Evolutionary conservation across 2,797 vertebrate genomes (phyloP).

Genomic region (Rhinoraja longicauda): DNA sequence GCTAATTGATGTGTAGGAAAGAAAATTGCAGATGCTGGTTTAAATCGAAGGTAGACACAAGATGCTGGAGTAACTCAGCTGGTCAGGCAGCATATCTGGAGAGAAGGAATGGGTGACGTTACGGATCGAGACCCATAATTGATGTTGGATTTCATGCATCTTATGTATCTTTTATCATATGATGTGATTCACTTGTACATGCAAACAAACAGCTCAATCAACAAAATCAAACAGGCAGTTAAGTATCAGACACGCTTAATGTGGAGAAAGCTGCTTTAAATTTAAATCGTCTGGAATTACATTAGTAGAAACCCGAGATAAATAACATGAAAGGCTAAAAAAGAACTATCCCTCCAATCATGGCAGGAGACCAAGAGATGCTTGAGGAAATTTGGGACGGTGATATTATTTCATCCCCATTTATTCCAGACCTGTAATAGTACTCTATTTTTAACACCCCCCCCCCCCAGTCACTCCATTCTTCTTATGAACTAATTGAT

Average conservation of each 20-base stretch:
- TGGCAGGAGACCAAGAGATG: background rate
- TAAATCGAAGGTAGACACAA: no score
- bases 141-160: background rate
- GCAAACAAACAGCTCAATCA: background rate
- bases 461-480: background rate
- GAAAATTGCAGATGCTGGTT: no score
- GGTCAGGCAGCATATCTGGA: no score
- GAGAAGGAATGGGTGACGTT: no score
- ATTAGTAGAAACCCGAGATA: background rate
- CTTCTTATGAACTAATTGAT: background rate
- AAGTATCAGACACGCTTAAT: background rate
- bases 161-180: background rate
- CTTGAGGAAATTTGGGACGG: background rate
- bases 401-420: background rate
- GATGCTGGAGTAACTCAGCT: no score
- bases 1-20: background rate
- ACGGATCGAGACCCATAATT: no score
- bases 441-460: background rate
- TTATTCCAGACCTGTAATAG: background rate
- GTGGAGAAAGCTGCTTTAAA: constrained; percentile 7
- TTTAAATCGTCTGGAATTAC: background rate
- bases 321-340: background rate
- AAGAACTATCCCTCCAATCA: background rate
- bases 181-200: background rate
- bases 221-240: background rate